Percentiles rank a stretch among this genome's conserved stretches.
phyloP scores from a whole-genome alignment of 2,797 vertebrate species.

The Echiichthys vipera region DNA sequence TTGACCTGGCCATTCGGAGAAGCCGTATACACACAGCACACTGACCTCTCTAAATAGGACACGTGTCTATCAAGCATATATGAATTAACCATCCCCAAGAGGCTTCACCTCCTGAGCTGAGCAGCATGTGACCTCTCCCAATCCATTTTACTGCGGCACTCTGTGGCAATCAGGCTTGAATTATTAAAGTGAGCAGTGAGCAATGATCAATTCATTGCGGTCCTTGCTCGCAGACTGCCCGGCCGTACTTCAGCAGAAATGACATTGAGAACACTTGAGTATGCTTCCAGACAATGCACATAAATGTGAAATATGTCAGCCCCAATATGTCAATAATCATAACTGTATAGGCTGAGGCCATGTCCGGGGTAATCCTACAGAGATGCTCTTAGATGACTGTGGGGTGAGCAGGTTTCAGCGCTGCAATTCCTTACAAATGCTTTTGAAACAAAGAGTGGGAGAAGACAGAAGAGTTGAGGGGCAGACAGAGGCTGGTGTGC shows the following conservation, averaged over 20 bases:
- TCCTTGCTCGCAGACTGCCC: slow-evolving; percentile 69
- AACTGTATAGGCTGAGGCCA: slow-evolving; percentile 80
- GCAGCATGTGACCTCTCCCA: slow-evolving; percentile 87
- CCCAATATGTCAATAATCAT: slow-evolving; percentile 85
- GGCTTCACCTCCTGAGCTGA: slow-evolving; percentile 89
- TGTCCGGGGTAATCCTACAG: slow-evolving; percentile 77
- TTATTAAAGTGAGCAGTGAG: slow-evolving; percentile 87
- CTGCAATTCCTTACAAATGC: slow-evolving; percentile 45
- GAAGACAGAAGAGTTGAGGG: slow-evolving; percentile 45
- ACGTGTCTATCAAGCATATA: slow-evolving; percentile 93
- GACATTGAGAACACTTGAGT: slow-evolving; percentile 84
- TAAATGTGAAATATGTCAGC: slow-evolving; percentile 85
- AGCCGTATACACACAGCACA: slow-evolving; percentile 69
- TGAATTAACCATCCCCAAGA: slow-evolving; percentile 92
- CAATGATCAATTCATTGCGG: slow-evolving; percentile 86
- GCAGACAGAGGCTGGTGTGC: slow-evolving; percentile 10
- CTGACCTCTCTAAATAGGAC: slow-evolving; percentile 92
- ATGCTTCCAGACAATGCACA: slow-evolving; percentile 84
- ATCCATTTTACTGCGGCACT: slow-evolving; percentile 88
- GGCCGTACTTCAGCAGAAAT: slow-evolving; percentile 81
- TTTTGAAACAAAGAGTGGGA: slow-evolving; percentile 34
- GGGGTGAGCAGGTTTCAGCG: slow-evolving; percentile 47
- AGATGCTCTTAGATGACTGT: slow-evolving; percentile 70
- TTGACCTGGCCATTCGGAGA: slow-evolving; percentile 75
- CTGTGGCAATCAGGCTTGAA: slow-evolving; percentile 87